A percentile compares a stretch with the other conserved stretches of the same genome.
These are phyloP conservation scores for Tenthredo livida DNA, from an alignment of 2,888 invertebrate genomes.

Conservation along the genomic window DNA sequence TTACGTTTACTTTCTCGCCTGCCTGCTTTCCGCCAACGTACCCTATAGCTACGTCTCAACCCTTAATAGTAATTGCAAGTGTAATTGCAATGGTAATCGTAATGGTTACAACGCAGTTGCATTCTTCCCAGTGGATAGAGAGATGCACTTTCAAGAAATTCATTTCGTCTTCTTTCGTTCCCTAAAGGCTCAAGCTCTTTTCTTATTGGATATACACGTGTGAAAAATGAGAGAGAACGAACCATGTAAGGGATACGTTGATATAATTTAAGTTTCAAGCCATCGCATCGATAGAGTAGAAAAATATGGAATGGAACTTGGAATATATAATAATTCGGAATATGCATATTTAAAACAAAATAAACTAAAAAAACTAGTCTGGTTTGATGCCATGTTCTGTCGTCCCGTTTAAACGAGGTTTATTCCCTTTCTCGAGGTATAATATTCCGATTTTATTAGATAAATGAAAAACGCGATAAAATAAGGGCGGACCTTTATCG, in stretches of 20 bases:
- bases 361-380: background rate
- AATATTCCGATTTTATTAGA: slow-evolving; percentile 33
- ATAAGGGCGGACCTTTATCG: slow-evolving; percentile 36
- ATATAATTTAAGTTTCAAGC: too few species aligned
- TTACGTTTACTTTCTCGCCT: background rate
- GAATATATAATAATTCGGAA: background rate
- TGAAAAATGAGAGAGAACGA: background rate
- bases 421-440: background rate
- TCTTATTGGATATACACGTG: background rate
- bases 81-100: slow-evolving; percentile 8
- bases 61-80: slow-evolving; percentile 3
- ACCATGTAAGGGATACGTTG: too few species aligned
- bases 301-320: background rate
- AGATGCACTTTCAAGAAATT: background rate
- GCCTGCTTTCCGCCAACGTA: background rate
- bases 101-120: background rate
- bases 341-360: background rate
- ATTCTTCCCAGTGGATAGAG: background rate
- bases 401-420: background rate
- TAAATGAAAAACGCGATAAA: slow-evolving; percentile 33
- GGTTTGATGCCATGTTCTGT: background rate
- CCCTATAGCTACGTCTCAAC: background rate
- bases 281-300: too few species aligned
- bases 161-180: background rate
- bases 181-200: background rate